phyloP scores from a whole-genome alignment of 2,888 invertebrate genomes.

The Cryptocephalus moraei region DNA sequence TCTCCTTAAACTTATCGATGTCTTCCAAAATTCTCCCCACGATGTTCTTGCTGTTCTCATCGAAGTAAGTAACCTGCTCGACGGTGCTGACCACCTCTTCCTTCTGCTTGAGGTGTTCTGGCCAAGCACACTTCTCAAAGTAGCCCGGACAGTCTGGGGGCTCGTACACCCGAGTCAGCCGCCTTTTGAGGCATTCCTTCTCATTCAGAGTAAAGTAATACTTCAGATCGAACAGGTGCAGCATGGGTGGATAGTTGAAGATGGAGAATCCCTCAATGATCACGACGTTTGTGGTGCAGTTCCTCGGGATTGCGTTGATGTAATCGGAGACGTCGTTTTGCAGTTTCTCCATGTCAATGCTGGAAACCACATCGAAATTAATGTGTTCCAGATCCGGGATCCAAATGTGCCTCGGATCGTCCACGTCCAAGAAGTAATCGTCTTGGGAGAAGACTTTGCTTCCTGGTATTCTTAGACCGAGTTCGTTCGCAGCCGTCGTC shows the following conservation, averaged over 20 bases:
- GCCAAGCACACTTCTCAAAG: constrained; percentile 86
- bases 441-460: constrained; percentile 59
- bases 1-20: constrained; percentile 9
- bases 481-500: constrained; percentile 54
- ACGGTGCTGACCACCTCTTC: constrained; percentile 34
- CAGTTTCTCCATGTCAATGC: constrained; percentile 67
- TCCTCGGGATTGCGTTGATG: constrained; percentile 1
- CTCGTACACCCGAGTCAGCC: constrained; percentile 57
- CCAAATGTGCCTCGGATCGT: constrained; percentile 53
- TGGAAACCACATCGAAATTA: constrained; percentile 64
- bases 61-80: constrained; percentile 25
- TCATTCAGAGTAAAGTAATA: constrained; percentile 63
- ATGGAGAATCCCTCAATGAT: constrained; percentile 71
- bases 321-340: constrained; percentile 42
- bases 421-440: constrained; percentile 58
- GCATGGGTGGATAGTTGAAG: constrained; percentile 57
- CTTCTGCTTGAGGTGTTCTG: constrained; percentile 59
- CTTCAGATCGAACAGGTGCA: constrained; percentile 57
- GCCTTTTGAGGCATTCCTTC: constrained; percentile 55
- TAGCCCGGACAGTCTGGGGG: constrained; percentile 84
- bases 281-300: constrained; percentile 26
- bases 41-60: constrained; percentile 19
- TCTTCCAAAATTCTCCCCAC: constrained; percentile 22
- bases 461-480: constrained; percentile 39
- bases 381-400: constrained; percentile 58